Evolutionary conservation across 2,797 vertebrate species (phyloP).

Genomic region (Perodicticus potto): DNA sequence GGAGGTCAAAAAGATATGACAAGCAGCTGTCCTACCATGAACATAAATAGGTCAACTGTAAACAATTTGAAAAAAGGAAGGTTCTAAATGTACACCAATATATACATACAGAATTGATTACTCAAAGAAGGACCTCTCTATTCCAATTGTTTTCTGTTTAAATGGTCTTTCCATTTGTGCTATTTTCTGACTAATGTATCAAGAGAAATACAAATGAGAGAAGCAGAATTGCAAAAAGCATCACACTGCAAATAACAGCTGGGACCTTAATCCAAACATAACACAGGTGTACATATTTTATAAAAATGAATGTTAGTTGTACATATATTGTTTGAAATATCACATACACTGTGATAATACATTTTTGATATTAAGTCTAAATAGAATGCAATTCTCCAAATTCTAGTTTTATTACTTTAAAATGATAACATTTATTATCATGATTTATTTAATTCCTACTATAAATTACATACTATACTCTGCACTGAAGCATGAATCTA

Average conservation of each 20-base stretch:
- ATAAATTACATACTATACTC: not conserved
- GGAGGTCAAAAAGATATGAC: not conserved
- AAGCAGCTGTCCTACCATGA: not conserved
- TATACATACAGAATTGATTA: slow-evolving; percentile 34
- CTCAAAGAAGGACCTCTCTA: not conserved
- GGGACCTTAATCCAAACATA: slow-evolving; percentile 23
- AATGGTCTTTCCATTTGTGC: slow-evolving; percentile 18
- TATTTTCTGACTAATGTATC: not conserved
- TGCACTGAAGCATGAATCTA: not conserved
- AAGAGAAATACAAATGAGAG: slow-evolving; percentile 48
- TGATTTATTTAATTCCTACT: slow-evolving; percentile 15
- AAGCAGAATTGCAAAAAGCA: not conserved
- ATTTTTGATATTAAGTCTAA: not conserved
- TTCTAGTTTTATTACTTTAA: slow-evolving; percentile 49
- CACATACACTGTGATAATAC: not conserved
- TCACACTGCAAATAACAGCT: slow-evolving; percentile 39
- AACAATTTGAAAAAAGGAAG: not conserved
- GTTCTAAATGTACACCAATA: not conserved
- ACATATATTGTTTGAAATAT: slow-evolving; percentile 39
- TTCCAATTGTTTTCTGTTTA: slow-evolving; percentile 50
- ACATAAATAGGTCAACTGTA: not conserved
- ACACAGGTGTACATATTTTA: not conserved
- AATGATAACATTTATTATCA: not conserved
- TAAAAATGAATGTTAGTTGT: not conserved
- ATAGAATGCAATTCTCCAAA: not conserved